A percentile compares a stretch with the other conserved stretches of the same genome.
Conservation (phyloP, 2,888 invertebrate species). For the Rosalia funebris region DNA sequence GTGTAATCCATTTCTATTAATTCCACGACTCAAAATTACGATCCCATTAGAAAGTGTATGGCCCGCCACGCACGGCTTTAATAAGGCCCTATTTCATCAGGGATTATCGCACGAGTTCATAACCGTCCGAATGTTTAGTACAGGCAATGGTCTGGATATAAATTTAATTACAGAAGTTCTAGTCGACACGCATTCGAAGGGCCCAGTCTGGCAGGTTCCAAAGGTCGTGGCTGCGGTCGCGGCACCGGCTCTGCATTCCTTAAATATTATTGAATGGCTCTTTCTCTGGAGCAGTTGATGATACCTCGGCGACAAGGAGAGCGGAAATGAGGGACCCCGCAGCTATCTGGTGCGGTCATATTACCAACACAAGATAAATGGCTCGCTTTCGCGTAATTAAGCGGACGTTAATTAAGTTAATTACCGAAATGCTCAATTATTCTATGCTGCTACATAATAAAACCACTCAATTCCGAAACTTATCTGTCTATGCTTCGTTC, state of each 20-base stretch:
- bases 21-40: too few species aligned
- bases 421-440: slow-evolving; percentile 36
- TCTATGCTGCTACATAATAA: slow-evolving; percentile 22
- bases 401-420: slow-evolving; percentile 45
- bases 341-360: slow-evolving; percentile 32
- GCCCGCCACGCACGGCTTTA: too few species aligned
- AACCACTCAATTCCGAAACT: slow-evolving; percentile 23
- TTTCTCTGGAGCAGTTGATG: slow-evolving; percentile 24
- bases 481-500: slow-evolving; percentile 6
- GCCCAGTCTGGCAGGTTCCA: neutral
- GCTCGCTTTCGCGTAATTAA: slow-evolving; percentile 43
- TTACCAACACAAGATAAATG: slow-evolving; percentile 44
- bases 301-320: slow-evolving; percentile 36
- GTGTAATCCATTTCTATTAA: too few species aligned
- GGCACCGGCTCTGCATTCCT: slow-evolving; percentile 25
- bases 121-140: slow-evolving; percentile 11
- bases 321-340: slow-evolving; percentile 30
- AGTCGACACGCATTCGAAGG: neutral
- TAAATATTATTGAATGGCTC: slow-evolving; percentile 41
- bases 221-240: slow-evolving; percentile 5
- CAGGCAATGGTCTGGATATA: slow-evolving; percentile 25
- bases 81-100: slow-evolving; percentile 24
- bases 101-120: slow-evolving; percentile 28
- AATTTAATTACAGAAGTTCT: slow-evolving; percentile 28
- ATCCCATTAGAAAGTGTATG: too few species aligned